Evolutionary conservation across 2,888 invertebrate species (phyloP).

Genomic region (Pherbina coryleti): DNA sequence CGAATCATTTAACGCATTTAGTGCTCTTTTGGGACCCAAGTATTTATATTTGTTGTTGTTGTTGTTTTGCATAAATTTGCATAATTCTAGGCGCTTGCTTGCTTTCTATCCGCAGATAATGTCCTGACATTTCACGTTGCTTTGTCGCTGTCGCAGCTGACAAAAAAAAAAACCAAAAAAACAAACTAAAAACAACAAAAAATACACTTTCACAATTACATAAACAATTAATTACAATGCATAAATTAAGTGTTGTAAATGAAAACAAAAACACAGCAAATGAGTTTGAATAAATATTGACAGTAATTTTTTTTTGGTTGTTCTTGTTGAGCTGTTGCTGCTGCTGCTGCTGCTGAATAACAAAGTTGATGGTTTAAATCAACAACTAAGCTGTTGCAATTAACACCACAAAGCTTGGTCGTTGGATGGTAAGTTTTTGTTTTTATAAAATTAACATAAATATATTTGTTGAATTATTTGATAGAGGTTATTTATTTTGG

Average conservation of each 20-base stretch:
- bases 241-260: slow-evolving; percentile 15
- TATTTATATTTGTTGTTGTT: slow-evolving; percentile 8
- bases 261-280: background rate
- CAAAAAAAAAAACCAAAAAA: too few species aligned
- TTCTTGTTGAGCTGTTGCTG: background rate
- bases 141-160: background rate
- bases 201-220: background rate
- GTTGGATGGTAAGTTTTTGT: too few species aligned
- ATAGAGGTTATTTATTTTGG: too few species aligned
- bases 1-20: slow-evolving; percentile 43
- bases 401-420: too few species aligned
- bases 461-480: too few species aligned
- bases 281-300: background rate
- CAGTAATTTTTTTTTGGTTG: background rate
- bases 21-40: background rate
- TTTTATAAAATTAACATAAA: too few species aligned
- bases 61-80: slow-evolving; percentile 42
- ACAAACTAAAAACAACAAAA: too few species aligned
- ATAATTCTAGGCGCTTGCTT: slow-evolving; percentile 41
- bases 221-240: slow-evolving; percentile 27
- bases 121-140: background rate
- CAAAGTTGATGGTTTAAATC: too few species aligned
- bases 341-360: background rate
- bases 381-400: too few species aligned
- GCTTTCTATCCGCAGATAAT: background rate